Conservation (phyloP, 2,888 invertebrate species). For the Parnassius orleans region DNA sequence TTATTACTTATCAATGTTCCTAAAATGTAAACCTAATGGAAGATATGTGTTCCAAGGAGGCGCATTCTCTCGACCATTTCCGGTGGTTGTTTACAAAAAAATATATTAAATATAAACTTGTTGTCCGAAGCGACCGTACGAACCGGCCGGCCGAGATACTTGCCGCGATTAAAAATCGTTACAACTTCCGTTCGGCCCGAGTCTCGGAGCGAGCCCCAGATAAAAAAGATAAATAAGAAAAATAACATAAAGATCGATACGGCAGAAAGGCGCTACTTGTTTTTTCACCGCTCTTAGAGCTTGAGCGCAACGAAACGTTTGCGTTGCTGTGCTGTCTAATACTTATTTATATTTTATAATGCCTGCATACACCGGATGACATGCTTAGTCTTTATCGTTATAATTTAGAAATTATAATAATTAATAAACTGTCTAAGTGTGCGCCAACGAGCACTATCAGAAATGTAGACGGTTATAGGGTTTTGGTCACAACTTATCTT, state of each 20-base stretch:
- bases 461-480: no score
- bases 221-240: slow-evolving; percentile 78
- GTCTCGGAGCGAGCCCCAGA: slow-evolving; percentile 66
- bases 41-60: slow-evolving; percentile 74
- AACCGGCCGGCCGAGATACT: slow-evolving; percentile 72
- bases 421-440: no score
- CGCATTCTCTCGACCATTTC: slow-evolving; percentile 69
- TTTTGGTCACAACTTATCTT: no score
- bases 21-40: slow-evolving; percentile 72
- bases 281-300: slow-evolving; percentile 63
- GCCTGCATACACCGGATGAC: slow-evolving; percentile 26
- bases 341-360: slow-evolving; percentile 33
- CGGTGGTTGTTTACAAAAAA: slow-evolving; percentile 78
- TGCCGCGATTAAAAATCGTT: slow-evolving; percentile 79
- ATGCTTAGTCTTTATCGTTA: not conserved
- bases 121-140: slow-evolving; percentile 62
- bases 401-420: not conserved
- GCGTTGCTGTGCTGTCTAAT: slow-evolving; percentile 39
- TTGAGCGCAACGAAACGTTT: slow-evolving; percentile 50
- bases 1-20: slow-evolving; percentile 63
- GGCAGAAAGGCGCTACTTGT: slow-evolving; percentile 77
- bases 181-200: slow-evolving; percentile 78
- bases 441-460: no score
- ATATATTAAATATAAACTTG: slow-evolving; percentile 60
- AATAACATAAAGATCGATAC: slow-evolving; percentile 78